Evolutionary conservation across 2,888 invertebrate genomes (phyloP).

Genomic region (Thera britannica): DNA sequence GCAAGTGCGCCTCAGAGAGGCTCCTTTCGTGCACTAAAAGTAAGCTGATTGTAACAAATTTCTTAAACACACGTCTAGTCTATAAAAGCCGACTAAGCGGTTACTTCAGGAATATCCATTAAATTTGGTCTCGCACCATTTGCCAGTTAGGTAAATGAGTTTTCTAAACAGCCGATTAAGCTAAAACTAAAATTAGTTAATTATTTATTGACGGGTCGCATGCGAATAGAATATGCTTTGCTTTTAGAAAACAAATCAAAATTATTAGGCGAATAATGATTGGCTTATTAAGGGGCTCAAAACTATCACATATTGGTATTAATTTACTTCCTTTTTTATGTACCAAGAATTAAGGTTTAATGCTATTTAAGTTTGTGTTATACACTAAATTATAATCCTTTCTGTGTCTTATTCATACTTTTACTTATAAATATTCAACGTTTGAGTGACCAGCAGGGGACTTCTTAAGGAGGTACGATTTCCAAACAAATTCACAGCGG

Average conservation of each 20-base stretch:
- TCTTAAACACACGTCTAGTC: slow-evolving; percentile 23
- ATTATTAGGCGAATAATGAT: slow-evolving; percentile 13
- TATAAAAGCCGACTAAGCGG: slow-evolving; percentile 44
- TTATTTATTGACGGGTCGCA: slow-evolving; percentile 70
- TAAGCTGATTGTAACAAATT: no score
- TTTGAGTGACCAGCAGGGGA: no score
- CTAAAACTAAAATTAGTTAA: slow-evolving; percentile 80
- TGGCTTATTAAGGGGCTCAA: neutral
- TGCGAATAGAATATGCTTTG: slow-evolving; percentile 51
- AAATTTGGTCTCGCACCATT: slow-evolving; percentile 69
- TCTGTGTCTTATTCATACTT: no score
- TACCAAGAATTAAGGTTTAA: no score
- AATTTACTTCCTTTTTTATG: no score
- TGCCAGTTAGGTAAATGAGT: slow-evolving; percentile 81
- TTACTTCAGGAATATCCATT: slow-evolving; percentile 61
- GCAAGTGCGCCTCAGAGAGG: no score
- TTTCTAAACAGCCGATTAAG: slow-evolving; percentile 83
- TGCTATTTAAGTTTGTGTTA: no score
- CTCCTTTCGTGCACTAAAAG: no score
- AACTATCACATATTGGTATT: neutral
- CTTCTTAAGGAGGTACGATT: no score
- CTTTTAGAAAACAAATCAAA: slow-evolving; percentile 21
- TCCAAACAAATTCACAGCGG: no score
- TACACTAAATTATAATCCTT: no score
- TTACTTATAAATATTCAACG: no score